A percentile compares a stretch with the other conserved stretches of the same genome.
phyloP scores from a whole-genome alignment of 2,113 vertebrate genomes.

The Callithrix jacchus region DNA sequence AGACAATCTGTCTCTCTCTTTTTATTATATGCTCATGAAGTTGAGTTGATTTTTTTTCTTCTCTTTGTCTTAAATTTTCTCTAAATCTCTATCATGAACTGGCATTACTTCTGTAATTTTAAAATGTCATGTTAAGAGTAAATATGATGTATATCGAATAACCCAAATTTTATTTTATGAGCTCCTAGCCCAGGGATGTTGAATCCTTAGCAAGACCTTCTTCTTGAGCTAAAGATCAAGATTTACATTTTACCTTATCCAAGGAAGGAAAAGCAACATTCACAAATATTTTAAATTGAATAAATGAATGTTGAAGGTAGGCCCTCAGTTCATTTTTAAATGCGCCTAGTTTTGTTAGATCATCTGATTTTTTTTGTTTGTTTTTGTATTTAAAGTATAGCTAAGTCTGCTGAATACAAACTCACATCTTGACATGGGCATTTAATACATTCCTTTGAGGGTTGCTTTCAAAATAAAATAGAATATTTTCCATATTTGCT shows the following conservation, averaged over 20 bases:
- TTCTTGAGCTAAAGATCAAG: not conserved
- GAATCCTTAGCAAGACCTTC: constrained; percentile 12
- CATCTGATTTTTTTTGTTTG: not conserved
- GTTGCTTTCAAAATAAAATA: constrained; percentile 50
- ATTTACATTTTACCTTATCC: not conserved
- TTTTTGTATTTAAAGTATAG: not conserved
- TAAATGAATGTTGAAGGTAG: not conserved
- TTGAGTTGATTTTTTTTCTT: not conserved
- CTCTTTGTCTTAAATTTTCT: not conserved
- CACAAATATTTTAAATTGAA: constrained; percentile 38
- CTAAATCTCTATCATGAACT: not conserved
- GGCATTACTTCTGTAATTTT: not conserved
- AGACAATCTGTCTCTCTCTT: not conserved
- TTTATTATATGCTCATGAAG: not conserved
- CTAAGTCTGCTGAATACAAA: not conserved
- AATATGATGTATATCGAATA: not conserved
- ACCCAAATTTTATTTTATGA: constrained; percentile 19
- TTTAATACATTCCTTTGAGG: constrained; percentile 39
- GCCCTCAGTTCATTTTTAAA: constrained; percentile 33
- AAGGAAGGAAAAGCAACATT: not conserved
- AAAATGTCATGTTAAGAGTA: constrained; percentile 16
- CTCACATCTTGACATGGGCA: not conserved
- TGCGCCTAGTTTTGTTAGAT: constrained; percentile 20
- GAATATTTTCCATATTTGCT: constrained; percentile 31
- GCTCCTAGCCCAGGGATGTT: not conserved